Percentiles rank a stretch among this genome's conserved stretches.
phyloP scores from a whole-genome alignment of 2,888 invertebrate genomes.

The Ferrisia virgata region DNA sequence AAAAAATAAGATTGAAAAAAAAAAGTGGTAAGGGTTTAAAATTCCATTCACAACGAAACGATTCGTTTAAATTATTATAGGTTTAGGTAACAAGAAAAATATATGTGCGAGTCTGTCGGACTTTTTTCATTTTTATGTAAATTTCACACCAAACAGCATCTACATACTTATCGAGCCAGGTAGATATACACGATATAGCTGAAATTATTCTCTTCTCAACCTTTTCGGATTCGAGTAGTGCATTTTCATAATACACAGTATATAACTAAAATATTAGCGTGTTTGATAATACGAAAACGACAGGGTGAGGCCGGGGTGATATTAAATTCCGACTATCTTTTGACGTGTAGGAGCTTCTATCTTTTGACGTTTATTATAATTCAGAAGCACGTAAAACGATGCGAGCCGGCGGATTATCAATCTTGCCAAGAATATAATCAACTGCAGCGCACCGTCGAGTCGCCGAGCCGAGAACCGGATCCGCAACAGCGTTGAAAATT shows the following conservation, averaged over 20 bases:
- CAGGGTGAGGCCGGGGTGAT: background rate
- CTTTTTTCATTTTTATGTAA: constrained; percentile 3
- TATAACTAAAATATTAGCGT: background rate
- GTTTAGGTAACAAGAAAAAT: background rate
- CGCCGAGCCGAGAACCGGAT: background rate
- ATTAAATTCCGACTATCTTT: background rate
- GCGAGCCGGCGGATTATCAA: background rate
- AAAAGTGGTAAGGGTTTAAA: background rate
- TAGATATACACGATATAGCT: too few relatives aligned
- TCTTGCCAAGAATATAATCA: background rate
- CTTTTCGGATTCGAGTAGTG: background rate
- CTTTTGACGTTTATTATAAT: background rate
- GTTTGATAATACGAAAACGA: background rate
- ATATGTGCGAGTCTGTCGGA: background rate
- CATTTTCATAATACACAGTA: background rate
- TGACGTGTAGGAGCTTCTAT: background rate
- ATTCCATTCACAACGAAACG: background rate
- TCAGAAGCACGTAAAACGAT: background rate
- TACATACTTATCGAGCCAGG: constrained; percentile 3
- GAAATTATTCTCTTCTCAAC: background rate
- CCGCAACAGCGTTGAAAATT: background rate
- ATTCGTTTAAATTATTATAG: constrained; percentile 13
- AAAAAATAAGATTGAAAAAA: background rate
- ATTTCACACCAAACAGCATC: background rate
- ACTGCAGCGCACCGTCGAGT: background rate